These are phyloP conservation scores for Rhynchonycteris naso DNA, from an alignment of 2,797 vertebrate species.

Conservation along the genomic window DNA sequence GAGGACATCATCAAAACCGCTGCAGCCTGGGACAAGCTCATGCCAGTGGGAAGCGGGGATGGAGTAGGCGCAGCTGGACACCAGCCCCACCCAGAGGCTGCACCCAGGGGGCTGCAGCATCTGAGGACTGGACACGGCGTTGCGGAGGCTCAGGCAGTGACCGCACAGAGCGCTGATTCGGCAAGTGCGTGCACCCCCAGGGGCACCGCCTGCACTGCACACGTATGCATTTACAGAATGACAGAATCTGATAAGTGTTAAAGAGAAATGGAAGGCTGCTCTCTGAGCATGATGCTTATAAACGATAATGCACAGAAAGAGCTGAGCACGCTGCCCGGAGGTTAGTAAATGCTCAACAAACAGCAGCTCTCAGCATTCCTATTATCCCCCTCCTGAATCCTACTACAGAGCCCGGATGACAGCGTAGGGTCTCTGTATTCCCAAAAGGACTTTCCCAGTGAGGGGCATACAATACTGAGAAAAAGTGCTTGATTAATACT, in stretches of 20 bases:
- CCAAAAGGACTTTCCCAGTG: not conserved
- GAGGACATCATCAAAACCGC: not conserved
- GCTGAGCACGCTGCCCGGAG: not conserved
- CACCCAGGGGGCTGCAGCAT: fast-evolving
- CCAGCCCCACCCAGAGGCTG: not conserved
- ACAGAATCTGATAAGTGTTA: not conserved
- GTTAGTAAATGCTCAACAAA: slow-evolving; percentile 6
- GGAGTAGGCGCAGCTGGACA: fast-evolving
- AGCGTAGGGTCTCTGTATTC: not conserved
- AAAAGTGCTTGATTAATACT: not conserved
- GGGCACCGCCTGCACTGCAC: not conserved
- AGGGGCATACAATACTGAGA: not conserved
- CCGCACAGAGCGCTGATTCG: not conserved
- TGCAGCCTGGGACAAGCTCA: fast-evolving
- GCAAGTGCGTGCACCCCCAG: not conserved
- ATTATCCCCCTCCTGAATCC: not conserved
- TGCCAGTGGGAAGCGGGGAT: not conserved
- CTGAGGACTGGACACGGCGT: not conserved
- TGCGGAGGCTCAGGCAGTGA: fast-evolving
- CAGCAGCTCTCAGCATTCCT: not conserved
- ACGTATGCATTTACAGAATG: not conserved
- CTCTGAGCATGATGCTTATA: not conserved
- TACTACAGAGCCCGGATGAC: not conserved
- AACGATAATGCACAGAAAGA: not conserved
- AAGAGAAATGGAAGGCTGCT: not conserved